Conservation (phyloP, 1,140 invertebrate species). For the Papilio polytes region DNA sequence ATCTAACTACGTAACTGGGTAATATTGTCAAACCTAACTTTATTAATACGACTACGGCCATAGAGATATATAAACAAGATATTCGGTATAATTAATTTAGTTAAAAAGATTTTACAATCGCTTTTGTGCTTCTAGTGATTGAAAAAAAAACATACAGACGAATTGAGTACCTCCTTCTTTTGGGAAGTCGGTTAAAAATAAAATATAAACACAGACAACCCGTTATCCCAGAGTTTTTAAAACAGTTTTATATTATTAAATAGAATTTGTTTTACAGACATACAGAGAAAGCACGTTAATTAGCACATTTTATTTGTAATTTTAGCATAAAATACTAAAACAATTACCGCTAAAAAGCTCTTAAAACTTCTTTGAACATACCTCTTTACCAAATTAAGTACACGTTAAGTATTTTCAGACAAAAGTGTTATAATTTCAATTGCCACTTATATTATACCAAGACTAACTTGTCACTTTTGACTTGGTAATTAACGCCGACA, state of each 20-base stretch:
- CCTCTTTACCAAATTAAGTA: not conserved
- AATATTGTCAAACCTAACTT: not conserved
- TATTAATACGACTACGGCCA: not conserved
- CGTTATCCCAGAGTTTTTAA: too few species aligned
- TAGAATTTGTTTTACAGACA: too few species aligned
- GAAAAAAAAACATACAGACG: too few species aligned
- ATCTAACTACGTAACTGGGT: not conserved
- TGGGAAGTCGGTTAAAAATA: too few species aligned
- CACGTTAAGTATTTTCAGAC: not conserved
- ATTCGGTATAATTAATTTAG: not conserved
- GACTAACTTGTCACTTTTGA: not conserved
- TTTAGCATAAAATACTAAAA: not conserved
- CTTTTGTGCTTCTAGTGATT: too few species aligned
- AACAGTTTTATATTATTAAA: too few species aligned
- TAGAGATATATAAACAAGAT: not conserved
- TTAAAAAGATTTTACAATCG: too few species aligned
- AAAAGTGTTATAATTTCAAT: conserved; percentile 3
- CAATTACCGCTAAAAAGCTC: not conserved
- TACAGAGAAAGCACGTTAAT: too few species aligned
- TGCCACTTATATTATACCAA: not conserved
- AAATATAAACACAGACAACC: too few species aligned
- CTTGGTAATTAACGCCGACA: not conserved
- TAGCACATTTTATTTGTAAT: not conserved
- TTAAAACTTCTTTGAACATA: not conserved
- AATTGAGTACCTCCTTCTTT: too few species aligned